Evolutionary conservation across 1,140 invertebrate genomes (phyloP).

Genomic region (Druon quercuslanigerum): DNA sequence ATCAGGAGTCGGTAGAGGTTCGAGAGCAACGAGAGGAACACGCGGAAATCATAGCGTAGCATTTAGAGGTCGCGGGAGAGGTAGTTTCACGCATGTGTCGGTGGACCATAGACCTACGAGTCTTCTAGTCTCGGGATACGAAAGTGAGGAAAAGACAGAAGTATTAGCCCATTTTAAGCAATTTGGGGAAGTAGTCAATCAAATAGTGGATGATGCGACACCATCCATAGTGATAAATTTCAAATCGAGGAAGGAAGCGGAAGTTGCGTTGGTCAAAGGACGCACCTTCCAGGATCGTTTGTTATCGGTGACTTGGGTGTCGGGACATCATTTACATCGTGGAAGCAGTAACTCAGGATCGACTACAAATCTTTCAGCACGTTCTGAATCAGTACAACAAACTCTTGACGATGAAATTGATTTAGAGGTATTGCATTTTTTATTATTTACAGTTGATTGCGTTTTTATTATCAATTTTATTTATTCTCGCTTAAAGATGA

Average conservation of each 20-base stretch:
- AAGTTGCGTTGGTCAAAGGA: constrained; percentile 81
- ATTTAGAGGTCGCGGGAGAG: constrained; percentile 64
- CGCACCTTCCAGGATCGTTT: constrained; percentile 79
- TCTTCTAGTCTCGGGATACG: constrained; percentile 86
- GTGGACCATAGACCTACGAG: constrained; percentile 89
- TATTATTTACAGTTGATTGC: not conserved
- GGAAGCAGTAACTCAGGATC: constrained; percentile 65
- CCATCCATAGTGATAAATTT: constrained; percentile 84
- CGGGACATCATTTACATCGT: constrained; percentile 71
- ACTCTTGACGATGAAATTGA: constrained; percentile 70
- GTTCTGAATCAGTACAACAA: constrained; percentile 65
- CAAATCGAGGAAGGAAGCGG: constrained; percentile 84
- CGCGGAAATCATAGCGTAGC: constrained; percentile 59
- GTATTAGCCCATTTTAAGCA: constrained; percentile 85
- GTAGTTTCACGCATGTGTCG: constrained; percentile 78
- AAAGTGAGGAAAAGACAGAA: constrained; percentile 82
- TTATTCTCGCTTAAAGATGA: not conserved
- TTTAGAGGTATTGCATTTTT: constrained; percentile 62
- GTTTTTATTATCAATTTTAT: not conserved
- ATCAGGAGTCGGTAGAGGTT: constrained; percentile 50
- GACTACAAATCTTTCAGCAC: constrained; percentile 53
- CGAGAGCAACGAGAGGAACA: constrained; percentile 56
- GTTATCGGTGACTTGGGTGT: constrained; percentile 74
- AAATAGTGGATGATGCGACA: constrained; percentile 80
- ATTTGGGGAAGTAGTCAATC: constrained; percentile 84